Conservation (phyloP, 2,888 invertebrate species). For the Brassicogethes aeneus region DNA sequence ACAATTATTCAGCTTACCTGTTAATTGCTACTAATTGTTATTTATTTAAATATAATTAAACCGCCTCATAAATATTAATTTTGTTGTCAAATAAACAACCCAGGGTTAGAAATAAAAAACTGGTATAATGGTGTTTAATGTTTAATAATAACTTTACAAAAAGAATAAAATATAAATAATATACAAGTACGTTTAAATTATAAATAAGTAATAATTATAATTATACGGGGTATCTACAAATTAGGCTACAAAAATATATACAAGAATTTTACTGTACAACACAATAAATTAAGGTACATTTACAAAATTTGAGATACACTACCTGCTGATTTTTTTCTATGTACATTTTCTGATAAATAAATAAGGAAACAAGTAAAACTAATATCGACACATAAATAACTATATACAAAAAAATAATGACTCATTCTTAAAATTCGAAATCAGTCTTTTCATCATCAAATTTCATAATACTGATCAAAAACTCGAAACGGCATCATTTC, state of each 20-base stretch:
- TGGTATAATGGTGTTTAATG: neutral
- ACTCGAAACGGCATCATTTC: too few relatives aligned
- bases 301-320: slow-evolving; percentile 30
- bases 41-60: neutral
- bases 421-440: slow-evolving; percentile 19
- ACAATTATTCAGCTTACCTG: too few relatives aligned
- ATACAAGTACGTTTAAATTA: slow-evolving; percentile 25
- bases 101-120: neutral
- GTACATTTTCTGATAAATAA: slow-evolving; percentile 21
- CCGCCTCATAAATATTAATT: neutral
- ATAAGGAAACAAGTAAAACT: slow-evolving; percentile 20
- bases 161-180: slow-evolving; percentile 9
- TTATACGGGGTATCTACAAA: slow-evolving; percentile 22
- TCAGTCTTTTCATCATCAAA: slow-evolving; percentile 26
- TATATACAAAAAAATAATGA: slow-evolving; percentile 10
- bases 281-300: slow-evolving; percentile 25
- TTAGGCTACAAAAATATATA: too few relatives aligned
- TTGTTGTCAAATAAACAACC: neutral
- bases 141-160: neutral
- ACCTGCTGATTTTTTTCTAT: slow-evolving; percentile 30
- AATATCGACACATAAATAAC: slow-evolving; percentile 14
- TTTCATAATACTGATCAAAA: slow-evolving; percentile 23
- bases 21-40: too few relatives aligned
- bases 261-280: too few relatives aligned
- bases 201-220: neutral